These are phyloP conservation scores for Orestias chungarensis DNA, from an alignment of 2,797 vertebrate species.

Conservation along the genomic window DNA sequence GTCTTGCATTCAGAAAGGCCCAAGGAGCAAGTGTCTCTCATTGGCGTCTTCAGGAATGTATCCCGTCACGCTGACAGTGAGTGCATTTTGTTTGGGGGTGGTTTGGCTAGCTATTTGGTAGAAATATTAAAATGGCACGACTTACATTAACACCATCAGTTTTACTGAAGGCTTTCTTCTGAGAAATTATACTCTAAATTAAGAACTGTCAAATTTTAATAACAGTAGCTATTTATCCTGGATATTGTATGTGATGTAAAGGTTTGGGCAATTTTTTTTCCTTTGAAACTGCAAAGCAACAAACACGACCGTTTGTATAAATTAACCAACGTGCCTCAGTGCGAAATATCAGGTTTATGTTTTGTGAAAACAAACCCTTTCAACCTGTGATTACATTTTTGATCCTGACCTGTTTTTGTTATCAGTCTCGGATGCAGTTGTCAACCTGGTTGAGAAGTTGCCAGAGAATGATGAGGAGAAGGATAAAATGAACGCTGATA, in stretches of 20 bases:
- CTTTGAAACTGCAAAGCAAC: not conserved
- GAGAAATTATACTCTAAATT: not conserved
- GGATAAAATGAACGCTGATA: conserved; percentile 80
- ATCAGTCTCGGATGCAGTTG: conserved; percentile 85
- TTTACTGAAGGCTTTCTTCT: not conserved
- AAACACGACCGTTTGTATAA: not conserved
- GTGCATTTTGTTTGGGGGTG: no score
- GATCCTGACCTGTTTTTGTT: not conserved
- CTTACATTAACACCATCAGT: not conserved
- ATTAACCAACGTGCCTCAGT: not conserved
- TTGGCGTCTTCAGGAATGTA: conserved; percentile 91
- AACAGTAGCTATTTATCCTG: not conserved
- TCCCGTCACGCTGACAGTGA: conserved; percentile 86
- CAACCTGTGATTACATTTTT: not conserved
- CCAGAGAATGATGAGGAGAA: conserved; percentile 77
- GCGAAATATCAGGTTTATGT: not conserved
- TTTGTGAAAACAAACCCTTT: not conserved
- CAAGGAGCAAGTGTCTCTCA: conserved; percentile 88
- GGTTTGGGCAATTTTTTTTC: not conserved
- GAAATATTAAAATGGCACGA: not conserved
- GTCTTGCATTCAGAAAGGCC: conserved; percentile 80
- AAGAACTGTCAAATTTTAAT: not conserved
- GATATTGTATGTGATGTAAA: not conserved
- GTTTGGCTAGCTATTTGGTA: no score
- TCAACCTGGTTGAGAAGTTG: conserved; percentile 84